These are phyloP conservation scores for Aphaenogaster floridana DNA, from an alignment of 1,140 invertebrate species.

Conservation along the genomic window DNA sequence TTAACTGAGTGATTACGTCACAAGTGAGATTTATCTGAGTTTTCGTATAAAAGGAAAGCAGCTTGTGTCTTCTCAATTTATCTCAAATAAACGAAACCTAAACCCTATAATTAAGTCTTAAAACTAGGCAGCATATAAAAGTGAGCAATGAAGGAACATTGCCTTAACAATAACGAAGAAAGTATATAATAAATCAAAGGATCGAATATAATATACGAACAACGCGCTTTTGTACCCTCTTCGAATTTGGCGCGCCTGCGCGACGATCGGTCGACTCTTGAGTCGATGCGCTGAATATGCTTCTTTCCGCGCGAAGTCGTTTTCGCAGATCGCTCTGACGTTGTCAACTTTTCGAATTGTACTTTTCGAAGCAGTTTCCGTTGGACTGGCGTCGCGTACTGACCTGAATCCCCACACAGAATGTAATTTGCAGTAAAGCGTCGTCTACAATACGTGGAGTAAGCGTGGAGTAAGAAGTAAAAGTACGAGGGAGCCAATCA, in stretches of 20 bases:
- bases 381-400: background rate
- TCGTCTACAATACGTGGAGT: too few species aligned
- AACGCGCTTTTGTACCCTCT: background rate
- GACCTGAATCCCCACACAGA: background rate
- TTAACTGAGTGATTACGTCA: too few species aligned
- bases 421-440: too few species aligned
- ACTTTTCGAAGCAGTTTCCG: too few species aligned
- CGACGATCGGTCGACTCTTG: background rate
- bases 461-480: too few species aligned
- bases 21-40: too few species aligned
- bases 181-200: background rate
- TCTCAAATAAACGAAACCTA: background rate
- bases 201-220: background rate
- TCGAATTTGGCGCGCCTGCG: background rate
- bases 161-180: background rate
- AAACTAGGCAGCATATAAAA: background rate
- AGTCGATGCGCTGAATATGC: background rate
- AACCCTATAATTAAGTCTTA: background rate
- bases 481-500: too few species aligned
- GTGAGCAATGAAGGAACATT: background rate
- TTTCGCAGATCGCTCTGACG: background rate
- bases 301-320: constrained; percentile 13
- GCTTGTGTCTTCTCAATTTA: background rate
- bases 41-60: too few species aligned
- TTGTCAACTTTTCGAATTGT: background rate